A percentile compares a stretch with the other conserved stretches of the same genome.
phyloP scores from a whole-genome alignment of 2,888 invertebrate genomes.

The Hetaerina titia region DNA sequence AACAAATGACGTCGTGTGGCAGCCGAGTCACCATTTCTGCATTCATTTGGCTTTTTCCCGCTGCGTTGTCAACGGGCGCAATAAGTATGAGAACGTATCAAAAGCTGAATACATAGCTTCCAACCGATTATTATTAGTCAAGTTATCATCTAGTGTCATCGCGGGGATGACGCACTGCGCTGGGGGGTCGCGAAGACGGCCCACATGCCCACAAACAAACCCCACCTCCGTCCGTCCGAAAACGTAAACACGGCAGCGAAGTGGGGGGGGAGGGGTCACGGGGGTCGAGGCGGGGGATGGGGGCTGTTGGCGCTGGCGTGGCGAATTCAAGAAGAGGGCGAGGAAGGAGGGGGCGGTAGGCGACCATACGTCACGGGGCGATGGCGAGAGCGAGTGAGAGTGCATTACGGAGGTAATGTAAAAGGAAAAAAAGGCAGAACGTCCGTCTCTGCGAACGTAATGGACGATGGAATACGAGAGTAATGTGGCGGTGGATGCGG shows the following conservation, averaged over 20 bases:
- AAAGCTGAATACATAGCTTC: background rate
- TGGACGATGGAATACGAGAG: conserved; percentile 27
- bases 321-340: background rate
- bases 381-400: background rate
- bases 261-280: background rate
- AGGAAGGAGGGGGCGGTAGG: background rate
- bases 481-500: conserved; percentile 26
- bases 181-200: background rate
- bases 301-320: background rate
- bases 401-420: conserved; percentile 35
- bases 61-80: background rate
- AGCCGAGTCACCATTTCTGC: background rate
- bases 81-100: background rate
- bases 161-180: conserved; percentile 23
- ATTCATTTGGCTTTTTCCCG: background rate
- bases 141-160: background rate
- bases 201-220: background rate
- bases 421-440: conserved; percentile 13
- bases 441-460: conserved; percentile 27
- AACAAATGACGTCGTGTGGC: background rate
- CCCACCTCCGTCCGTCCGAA: background rate
- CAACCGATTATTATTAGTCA: conserved; percentile 17
- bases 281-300: background rate
- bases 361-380: background rate
- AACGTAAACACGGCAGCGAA: background rate